These are phyloP conservation scores for Neoniphon sammara DNA, from an alignment of 2,797 vertebrate species.

Conservation along the genomic window DNA sequence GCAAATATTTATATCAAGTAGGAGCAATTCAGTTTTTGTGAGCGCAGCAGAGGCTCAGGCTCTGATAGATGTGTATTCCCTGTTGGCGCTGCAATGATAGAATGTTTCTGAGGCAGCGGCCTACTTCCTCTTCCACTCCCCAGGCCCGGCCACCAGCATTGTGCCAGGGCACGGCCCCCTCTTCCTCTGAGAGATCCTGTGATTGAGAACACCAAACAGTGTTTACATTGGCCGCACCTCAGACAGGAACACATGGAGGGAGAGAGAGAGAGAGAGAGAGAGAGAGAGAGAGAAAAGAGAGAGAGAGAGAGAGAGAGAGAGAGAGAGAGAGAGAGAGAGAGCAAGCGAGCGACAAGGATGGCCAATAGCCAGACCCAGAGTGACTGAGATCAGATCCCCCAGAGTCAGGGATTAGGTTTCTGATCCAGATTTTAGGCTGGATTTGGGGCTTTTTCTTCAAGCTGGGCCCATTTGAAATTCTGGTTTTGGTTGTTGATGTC, in stretches of 20 bases:
- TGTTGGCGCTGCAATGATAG: constrained; percentile 61
- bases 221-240: constrained; percentile 74
- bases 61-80: constrained; percentile 79
- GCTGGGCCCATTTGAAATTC: constrained; percentile 59
- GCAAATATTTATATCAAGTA: constrained; percentile 82
- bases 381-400: constrained; percentile 65
- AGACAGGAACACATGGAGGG: constrained; percentile 58
- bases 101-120: constrained; percentile 69
- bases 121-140: constrained; percentile 72
- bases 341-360: constrained; percentile 20
- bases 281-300: background rate
- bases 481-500: constrained; percentile 58
- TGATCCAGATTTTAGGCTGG: constrained; percentile 74
- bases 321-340: constrained; percentile 44
- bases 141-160: constrained; percentile 60
- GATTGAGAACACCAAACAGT: constrained; percentile 71
- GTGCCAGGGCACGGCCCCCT: constrained; percentile 69
- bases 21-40: constrained; percentile 65
- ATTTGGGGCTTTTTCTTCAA: constrained; percentile 67
- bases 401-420: constrained; percentile 72
- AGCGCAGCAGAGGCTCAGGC: constrained; percentile 53
- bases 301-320: constrained; percentile 44
- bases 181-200: constrained; percentile 82
- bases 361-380: constrained; percentile 65
- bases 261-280: constrained; percentile 28